Evolutionary conservation across 2,888 invertebrate genomes (phyloP).

Genomic region (Petrolisthes manimaculis): DNA sequence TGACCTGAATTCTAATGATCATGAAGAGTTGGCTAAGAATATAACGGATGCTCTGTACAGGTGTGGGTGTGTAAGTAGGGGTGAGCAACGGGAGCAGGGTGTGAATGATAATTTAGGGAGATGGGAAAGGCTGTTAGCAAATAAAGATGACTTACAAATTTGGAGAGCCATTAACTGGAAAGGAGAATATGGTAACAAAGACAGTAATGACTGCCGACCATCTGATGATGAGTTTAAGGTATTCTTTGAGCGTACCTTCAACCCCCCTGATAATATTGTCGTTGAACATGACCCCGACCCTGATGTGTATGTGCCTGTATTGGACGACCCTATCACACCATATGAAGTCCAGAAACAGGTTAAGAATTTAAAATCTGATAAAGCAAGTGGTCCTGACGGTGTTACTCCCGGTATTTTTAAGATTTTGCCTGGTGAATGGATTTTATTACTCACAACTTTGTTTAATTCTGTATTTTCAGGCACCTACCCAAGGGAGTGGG

Average conservation of each 20-base stretch:
- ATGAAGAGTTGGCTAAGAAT: not conserved
- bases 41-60: not conserved
- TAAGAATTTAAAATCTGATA: constrained; percentile 2
- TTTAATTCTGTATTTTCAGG: constrained; percentile 7
- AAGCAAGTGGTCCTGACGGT: constrained; percentile 10
- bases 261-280: not conserved
- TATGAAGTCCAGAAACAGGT: not conserved
- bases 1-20: not conserved
- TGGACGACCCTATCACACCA: not conserved
- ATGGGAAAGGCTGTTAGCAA: constrained; percentile 5
- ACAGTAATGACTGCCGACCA: no score
- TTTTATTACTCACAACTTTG: not conserved
- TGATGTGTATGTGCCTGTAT: not conserved
- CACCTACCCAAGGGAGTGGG: not conserved
- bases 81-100: not conserved
- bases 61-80: constrained; percentile 8
- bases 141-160: not conserved
- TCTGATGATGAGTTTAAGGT: constrained; percentile 6
- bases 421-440: not conserved
- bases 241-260: constrained; percentile 15
- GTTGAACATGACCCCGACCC: not conserved
- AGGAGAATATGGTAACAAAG: no score
- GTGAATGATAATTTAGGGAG: constrained; percentile 9
- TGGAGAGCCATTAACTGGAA: no score
- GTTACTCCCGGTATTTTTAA: no score